phyloP scores from a whole-genome alignment of 2,113 vertebrate species.

The Brachionichthys hirsutus region DNA sequence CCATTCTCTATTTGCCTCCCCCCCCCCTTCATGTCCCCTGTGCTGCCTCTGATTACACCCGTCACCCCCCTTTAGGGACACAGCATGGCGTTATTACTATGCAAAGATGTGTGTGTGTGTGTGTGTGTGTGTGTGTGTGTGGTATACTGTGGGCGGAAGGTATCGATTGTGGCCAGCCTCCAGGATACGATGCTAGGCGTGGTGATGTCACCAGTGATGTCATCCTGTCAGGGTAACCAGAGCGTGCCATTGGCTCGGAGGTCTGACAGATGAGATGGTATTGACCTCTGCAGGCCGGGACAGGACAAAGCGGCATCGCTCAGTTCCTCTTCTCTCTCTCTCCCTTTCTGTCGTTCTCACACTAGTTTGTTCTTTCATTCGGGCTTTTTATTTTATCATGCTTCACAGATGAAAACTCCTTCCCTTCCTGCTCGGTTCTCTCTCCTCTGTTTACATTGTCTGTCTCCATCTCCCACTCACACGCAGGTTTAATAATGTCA shows the following conservation, averaged over 20 bases:
- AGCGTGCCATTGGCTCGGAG: constrained; percentile 70
- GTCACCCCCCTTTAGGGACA: constrained; percentile 33
- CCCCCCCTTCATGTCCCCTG: constrained; percentile 37
- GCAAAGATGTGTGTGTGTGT: constrained; percentile 18
- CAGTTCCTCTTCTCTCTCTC: constrained; percentile 16
- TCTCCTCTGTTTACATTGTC: constrained; percentile 21
- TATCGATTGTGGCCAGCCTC: constrained; percentile 62
- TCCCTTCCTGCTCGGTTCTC: constrained; percentile 23
- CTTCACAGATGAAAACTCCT: constrained; percentile 18
- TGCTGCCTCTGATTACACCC: constrained; percentile 53
- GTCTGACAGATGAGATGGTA: constrained; percentile 66
- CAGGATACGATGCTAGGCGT: constrained; percentile 58
- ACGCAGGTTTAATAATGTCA: constrained; percentile 64
- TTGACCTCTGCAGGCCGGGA: constrained; percentile 63
- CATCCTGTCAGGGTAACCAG: constrained; percentile 69
- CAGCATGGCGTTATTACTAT: constrained; percentile 41
- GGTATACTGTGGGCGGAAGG: constrained; percentile 46
- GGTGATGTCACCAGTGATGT: constrained; percentile 77
- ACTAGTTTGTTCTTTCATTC: constrained; percentile 9
- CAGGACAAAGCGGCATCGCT: constrained; percentile 56
- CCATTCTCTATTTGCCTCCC: constrained; percentile 45
- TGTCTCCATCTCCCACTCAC: constrained; percentile 22
- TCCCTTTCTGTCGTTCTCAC: constrained; percentile 34
- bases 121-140: constrained; percentile 28
- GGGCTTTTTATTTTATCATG: neutral